A percentile compares a stretch with the other conserved stretches of the same genome.
Conservation (phyloP, 2,113 vertebrate species). For the Lichenostomus cassidix region DNA sequence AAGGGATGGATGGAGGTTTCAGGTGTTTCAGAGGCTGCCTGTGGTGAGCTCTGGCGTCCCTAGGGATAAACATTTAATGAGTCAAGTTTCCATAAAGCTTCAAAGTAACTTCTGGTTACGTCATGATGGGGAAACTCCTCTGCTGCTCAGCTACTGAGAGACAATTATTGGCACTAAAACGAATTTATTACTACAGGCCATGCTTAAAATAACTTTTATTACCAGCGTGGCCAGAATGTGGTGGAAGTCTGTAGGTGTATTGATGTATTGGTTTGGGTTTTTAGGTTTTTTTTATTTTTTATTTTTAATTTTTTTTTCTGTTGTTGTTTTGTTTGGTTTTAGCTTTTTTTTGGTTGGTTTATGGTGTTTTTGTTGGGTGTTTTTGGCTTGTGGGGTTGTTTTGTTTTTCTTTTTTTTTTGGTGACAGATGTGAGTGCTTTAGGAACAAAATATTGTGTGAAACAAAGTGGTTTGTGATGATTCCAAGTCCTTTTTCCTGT, state of each 20-base stretch:
- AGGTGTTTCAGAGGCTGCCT: not conserved
- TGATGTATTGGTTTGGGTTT: not conserved
- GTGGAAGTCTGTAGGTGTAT: not conserved
- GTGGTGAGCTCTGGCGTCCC: not conserved
- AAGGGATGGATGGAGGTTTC: not conserved
- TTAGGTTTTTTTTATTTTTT: too few species aligned
- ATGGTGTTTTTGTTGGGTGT: not conserved
- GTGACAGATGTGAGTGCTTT: not conserved
- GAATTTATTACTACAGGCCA: not conserved
- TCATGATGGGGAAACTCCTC: not conserved
- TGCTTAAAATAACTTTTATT: not conserved
- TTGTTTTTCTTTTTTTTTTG: too few species aligned
- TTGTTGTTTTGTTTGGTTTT: too few species aligned
- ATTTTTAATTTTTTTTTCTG: too few species aligned
- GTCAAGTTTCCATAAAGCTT: not conserved
- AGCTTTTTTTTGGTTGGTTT: too few species aligned
- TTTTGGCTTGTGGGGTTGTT: too few species aligned
- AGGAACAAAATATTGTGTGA: not conserved
- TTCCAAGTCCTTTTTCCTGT: not conserved
- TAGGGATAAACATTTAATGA: not conserved
- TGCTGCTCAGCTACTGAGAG: not conserved
- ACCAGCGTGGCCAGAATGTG: not conserved
- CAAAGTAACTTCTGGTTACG: not conserved
- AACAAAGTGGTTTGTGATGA: not conserved
- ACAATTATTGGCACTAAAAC: not conserved